Evolutionary conservation across 2,888 invertebrate species (phyloP).

Genomic region (Minunthozetes semirufus): DNA sequence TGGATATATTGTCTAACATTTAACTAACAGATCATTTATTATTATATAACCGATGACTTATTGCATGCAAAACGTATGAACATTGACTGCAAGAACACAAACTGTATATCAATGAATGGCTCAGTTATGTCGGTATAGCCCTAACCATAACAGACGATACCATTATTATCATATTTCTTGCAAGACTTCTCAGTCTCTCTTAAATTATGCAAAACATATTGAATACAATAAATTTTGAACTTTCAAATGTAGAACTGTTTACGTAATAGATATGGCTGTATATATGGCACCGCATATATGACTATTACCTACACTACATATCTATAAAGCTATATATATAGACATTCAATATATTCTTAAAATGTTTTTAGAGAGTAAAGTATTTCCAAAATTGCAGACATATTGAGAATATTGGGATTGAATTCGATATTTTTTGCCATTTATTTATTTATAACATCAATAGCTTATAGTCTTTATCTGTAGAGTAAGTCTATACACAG

Average conservation of each 20-base stretch:
- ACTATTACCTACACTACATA: not conserved
- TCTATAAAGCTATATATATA: too few species aligned
- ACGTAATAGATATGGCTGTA: not conserved
- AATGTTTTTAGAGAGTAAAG: too few species aligned
- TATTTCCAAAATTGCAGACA: too few species aligned
- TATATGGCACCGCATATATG: not conserved
- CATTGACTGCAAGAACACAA: not conserved
- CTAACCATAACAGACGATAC: not conserved
- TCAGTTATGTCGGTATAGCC: not conserved
- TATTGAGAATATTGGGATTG: too few species aligned
- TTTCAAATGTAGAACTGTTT: not conserved
- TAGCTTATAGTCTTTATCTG: too few species aligned
- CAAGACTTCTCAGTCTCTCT: not conserved
- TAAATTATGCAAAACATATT: slow-evolving; percentile 9
- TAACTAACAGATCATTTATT: slow-evolving; percentile 5
- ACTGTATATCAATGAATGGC: not conserved
- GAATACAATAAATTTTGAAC: not conserved
- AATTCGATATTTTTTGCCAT: too few species aligned
- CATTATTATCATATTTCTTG: not conserved
- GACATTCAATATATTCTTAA: too few species aligned
- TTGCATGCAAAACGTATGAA: not conserved
- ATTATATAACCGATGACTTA: not conserved
- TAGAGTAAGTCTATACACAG: not conserved
- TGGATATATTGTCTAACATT: not conserved
- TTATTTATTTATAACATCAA: too few species aligned